phyloP scores from a whole-genome alignment of 2,113 vertebrate species.

The Sorex fumeus region DNA sequence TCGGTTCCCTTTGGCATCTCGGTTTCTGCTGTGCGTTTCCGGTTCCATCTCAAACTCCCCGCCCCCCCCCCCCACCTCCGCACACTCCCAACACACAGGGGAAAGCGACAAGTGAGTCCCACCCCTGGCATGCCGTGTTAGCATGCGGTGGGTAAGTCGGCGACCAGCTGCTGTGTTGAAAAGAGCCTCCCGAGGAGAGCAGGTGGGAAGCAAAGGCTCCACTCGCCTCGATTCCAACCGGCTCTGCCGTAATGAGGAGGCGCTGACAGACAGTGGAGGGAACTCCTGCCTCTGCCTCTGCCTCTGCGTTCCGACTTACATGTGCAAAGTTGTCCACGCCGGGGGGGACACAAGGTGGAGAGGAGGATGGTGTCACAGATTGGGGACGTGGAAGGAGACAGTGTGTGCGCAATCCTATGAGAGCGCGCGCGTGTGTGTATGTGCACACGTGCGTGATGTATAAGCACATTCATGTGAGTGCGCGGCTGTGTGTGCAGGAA shows the following conservation, averaged over 20 bases:
- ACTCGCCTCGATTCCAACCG: too few relatives aligned
- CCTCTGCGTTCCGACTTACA: accelerated
- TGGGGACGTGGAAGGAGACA: not conserved
- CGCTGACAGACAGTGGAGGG: not conserved
- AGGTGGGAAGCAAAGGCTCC: not conserved
- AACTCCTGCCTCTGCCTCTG: not conserved
- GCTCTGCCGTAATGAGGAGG: slow-evolving; percentile 26
- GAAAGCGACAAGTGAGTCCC: not conserved
- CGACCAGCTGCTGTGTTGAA: not conserved
- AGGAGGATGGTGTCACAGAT: not conserved
- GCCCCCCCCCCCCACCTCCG: accelerated
- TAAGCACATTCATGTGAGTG: too few relatives aligned
- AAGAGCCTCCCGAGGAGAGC: accelerated
- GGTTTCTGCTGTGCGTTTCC: accelerated
- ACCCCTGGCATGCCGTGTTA: too few relatives aligned
- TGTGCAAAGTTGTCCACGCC: not conserved
- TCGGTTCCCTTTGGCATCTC: accelerated
- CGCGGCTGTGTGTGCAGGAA: not conserved
- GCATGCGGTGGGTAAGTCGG: not conserved
- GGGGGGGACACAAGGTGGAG: not conserved
- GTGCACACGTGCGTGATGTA: not conserved
- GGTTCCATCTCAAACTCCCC: not conserved
- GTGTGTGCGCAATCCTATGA: not conserved
- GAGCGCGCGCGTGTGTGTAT: not conserved
- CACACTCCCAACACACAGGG: accelerated